phyloP scores from a whole-genome alignment of 2,113 vertebrate species.

The Struthio camelus region DNA sequence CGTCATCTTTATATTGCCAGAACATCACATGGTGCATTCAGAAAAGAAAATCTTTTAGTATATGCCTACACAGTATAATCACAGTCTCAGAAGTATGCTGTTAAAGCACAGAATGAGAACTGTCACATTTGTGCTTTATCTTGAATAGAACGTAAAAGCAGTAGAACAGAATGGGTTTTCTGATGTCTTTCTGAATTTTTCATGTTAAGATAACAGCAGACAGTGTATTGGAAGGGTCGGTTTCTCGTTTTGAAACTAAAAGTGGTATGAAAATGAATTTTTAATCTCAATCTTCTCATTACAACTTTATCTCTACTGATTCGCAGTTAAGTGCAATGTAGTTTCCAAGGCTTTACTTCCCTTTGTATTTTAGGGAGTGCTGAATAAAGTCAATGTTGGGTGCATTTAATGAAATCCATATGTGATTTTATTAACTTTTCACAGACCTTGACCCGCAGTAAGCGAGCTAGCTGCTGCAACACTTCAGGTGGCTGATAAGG shows the following conservation, averaged over 20 bases:
- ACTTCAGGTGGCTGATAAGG: not conserved
- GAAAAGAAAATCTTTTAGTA: not conserved
- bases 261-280: not conserved
- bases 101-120: not conserved
- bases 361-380: not conserved
- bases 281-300: not conserved
- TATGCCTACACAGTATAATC: not conserved
- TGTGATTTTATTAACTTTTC: not conserved
- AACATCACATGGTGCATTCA: not conserved
- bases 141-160: not conserved
- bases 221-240: not conserved
- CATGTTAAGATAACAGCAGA: not conserved
- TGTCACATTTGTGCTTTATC: accelerated
- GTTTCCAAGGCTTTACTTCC: not conserved
- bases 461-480: not conserved
- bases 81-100: not conserved
- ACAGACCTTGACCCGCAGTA: not conserved
- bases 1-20: not conserved
- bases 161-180: accelerated
- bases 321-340: not conserved
- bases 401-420: not conserved
- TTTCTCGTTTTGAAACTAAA: not conserved
- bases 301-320: not conserved
- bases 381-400: accelerated
- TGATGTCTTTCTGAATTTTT: not conserved